Evolutionary conservation across 2,888 invertebrate species (phyloP).

Genomic region (Drosophila ustulata): DNA sequence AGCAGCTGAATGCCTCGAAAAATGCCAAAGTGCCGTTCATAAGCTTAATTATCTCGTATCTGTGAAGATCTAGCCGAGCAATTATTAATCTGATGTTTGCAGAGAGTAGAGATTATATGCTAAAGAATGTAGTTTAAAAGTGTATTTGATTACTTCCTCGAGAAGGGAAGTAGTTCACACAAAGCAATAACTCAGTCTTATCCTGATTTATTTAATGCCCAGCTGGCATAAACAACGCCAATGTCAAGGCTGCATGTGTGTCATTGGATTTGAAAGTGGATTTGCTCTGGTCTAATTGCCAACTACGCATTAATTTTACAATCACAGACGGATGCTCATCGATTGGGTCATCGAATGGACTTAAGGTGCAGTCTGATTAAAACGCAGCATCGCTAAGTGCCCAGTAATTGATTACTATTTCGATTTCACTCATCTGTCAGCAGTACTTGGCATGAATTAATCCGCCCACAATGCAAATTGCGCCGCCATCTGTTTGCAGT

Average conservation of each 20-base stretch:
- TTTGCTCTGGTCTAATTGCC: conserved; percentile 1
- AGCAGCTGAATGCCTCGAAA: conserved; percentile 34
- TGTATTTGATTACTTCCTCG: too few relatives aligned
- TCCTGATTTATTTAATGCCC: background rate
- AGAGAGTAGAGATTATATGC: background rate
- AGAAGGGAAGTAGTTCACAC: too few relatives aligned
- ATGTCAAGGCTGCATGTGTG: background rate
- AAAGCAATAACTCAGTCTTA: too few relatives aligned
- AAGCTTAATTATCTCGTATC: conserved; percentile 2
- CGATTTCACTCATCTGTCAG: conserved; percentile 26
- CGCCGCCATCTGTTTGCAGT: conserved; percentile 29
- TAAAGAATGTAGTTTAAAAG: background rate
- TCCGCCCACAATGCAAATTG: conserved; percentile 71
- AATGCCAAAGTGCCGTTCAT: conserved; percentile 27
- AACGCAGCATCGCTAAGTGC: background rate
- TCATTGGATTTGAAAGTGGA: background rate
- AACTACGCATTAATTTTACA: background rate
- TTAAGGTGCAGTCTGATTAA: conserved; percentile 2
- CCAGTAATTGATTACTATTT: conserved; percentile 13
- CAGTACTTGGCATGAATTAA: conserved; percentile 57
- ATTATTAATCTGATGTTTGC: background rate
- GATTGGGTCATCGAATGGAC: background rate
- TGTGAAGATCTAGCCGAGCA: background rate
- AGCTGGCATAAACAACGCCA: background rate
- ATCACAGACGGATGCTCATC: background rate